Percentiles rank a stretch among this genome's conserved stretches.
phyloP scores from a whole-genome alignment of 2,113 vertebrate species.

The Tachysurus fulvidraco region DNA sequence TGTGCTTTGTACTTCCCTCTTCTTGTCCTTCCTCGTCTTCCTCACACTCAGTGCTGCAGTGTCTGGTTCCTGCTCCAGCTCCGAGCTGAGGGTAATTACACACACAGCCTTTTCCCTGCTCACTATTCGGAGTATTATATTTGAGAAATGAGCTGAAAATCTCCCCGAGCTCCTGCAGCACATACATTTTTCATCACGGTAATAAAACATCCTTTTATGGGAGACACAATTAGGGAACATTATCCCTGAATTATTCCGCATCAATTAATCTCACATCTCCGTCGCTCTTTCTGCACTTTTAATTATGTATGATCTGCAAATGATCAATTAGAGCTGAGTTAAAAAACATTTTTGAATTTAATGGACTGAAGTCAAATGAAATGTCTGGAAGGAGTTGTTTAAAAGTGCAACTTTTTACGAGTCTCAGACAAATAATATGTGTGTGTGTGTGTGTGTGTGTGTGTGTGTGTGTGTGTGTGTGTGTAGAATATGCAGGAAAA shows the following conservation, averaged over 20 bases:
- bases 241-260: slow-evolving; percentile 7
- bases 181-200: neutral
- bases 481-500: neutral
- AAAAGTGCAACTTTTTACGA: neutral
- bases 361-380: neutral
- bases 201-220: neutral
- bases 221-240: neutral
- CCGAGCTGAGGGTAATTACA: neutral
- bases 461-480: no score
- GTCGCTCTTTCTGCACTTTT: neutral
- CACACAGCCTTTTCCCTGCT: neutral
- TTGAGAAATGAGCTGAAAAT: neutral
- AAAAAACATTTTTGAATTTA: neutral
- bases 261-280: neutral
- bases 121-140: neutral
- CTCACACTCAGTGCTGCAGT: neutral
- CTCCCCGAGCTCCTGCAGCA: neutral
- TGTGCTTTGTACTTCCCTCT: neutral
- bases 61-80: neutral
- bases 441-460: no score
- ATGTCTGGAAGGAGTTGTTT: neutral
- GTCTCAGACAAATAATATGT: neutral
- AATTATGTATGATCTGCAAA: neutral
- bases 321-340: neutral
- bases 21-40: neutral